Conservation (phyloP, 2,797 vertebrate species). For the Petrocephalus sullivani region DNA sequence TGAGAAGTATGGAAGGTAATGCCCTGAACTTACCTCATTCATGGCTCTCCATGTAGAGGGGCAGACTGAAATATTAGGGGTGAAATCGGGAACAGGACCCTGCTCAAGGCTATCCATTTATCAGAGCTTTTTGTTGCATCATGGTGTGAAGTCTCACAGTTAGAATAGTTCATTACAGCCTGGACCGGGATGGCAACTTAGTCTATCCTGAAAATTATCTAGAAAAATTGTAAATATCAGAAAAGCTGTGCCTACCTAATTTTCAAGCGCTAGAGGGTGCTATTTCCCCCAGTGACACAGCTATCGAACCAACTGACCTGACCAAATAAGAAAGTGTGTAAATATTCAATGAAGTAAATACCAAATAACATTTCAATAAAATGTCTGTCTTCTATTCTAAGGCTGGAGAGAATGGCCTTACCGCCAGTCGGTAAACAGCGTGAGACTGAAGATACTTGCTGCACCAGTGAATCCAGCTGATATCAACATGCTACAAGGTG, state of each 20-base stretch:
- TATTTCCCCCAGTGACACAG: not conserved
- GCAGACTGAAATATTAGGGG: not conserved
- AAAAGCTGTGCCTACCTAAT: not conserved
- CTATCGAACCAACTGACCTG: not conserved
- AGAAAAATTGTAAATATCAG: not conserved
- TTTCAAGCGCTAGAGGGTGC: not conserved
- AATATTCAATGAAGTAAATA: not conserved
- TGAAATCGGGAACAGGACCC: not conserved
- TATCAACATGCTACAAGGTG: conserved; percentile 53
- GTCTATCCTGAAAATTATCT: not conserved
- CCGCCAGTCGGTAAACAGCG: conserved; percentile 27
- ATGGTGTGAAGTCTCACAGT: not conserved
- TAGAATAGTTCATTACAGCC: not conserved
- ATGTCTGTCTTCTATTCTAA: conserved; percentile 22
- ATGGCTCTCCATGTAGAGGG: not conserved
- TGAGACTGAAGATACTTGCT: conserved; percentile 47
- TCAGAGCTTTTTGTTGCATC: not conserved
- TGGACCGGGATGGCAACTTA: not conserved
- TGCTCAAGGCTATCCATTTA: not conserved
- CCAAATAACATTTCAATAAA: not conserved
- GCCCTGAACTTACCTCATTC: not conserved
- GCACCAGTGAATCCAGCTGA: conserved; percentile 51
- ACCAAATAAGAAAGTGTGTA: not conserved
- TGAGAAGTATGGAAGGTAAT: not conserved
- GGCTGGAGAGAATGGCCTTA: conserved; percentile 36